Evolutionary conservation across 2,113 vertebrate genomes (phyloP).

Genomic region (Nerophis ophidion): DNA sequence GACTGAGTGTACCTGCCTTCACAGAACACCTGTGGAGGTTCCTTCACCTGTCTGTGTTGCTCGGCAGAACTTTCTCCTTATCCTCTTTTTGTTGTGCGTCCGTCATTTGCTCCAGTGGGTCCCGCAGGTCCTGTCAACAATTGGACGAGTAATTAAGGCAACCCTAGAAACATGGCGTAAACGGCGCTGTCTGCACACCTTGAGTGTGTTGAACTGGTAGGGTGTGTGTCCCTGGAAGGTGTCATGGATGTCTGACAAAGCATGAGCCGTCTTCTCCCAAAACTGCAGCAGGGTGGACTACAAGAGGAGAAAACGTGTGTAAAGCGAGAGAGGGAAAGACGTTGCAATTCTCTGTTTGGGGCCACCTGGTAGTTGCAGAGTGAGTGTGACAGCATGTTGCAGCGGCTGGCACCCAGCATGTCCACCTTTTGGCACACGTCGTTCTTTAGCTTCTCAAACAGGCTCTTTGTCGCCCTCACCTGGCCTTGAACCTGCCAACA

Average conservation of each 20-base stretch:
- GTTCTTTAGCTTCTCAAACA: constrained; percentile 82
- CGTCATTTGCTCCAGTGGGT: constrained; percentile 65
- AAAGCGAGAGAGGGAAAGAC: background rate
- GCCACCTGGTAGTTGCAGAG: constrained; percentile 74
- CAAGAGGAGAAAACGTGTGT: background rate
- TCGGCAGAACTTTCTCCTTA: constrained; percentile 46
- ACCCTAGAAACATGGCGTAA: background rate
- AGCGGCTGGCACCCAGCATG: constrained; percentile 78
- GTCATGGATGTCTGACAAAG: constrained; percentile 71
- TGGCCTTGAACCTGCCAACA: constrained; percentile 72
- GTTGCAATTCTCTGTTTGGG: background rate
- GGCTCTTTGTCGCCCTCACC: constrained; percentile 74
- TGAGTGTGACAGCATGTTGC: constrained; percentile 78
- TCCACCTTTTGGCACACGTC: constrained; percentile 81
- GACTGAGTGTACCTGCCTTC: background rate
- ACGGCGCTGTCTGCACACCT: constrained; percentile 47
- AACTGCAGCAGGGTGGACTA: constrained; percentile 78
- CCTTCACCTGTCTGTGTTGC: constrained; percentile 68
- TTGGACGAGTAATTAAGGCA: background rate
- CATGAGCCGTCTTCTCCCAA: constrained; percentile 78
- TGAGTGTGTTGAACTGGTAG: constrained; percentile 69
- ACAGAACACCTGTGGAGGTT: background rate
- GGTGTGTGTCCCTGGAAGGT: constrained; percentile 65
- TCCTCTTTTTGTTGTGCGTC: constrained; percentile 48
- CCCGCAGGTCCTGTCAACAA: constrained; percentile 64